A percentile compares a stretch with the other conserved stretches of the same genome.
These are phyloP conservation scores for Ameiurus melas DNA, from an alignment of 2,113 vertebrate species.

Conservation along the genomic window DNA sequence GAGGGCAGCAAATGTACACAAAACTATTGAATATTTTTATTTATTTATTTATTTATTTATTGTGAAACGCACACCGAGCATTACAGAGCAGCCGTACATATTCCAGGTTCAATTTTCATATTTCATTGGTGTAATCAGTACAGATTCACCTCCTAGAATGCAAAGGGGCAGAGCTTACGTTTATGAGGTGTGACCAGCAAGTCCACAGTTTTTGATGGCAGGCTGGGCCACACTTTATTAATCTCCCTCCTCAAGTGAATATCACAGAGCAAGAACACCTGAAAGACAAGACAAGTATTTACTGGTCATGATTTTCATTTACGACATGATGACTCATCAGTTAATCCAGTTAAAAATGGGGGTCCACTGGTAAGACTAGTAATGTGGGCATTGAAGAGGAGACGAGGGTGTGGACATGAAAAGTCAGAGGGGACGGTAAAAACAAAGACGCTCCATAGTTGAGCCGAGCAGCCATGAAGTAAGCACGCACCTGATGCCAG, in stretches of 20 bases:
- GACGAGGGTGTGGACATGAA: not conserved
- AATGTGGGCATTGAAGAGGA: not conserved
- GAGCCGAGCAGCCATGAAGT: not conserved
- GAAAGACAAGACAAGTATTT: not conserved
- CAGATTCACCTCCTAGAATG: not conserved
- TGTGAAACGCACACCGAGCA: not conserved
- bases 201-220: slow-evolving; percentile 89
- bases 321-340: not conserved
- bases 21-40: not conserved
- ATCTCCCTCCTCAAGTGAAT: slow-evolving; percentile 90
- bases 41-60: not conserved
- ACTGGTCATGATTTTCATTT: not conserved
- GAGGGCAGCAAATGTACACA: slow-evolving; percentile 58
- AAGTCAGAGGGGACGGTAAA: not conserved
- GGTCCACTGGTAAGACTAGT: not conserved
- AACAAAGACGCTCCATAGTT: not conserved
- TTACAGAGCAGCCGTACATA: not conserved
- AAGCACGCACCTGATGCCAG: slow-evolving; percentile 84
- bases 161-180: slow-evolving; percentile 67
- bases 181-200: slow-evolving; percentile 94
- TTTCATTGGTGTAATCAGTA: not conserved
- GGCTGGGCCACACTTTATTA: slow-evolving; percentile 86
- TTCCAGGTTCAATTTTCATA: not conserved
- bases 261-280: slow-evolving; percentile 89
- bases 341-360: not conserved